Evolutionary conservation across 2,888 invertebrate genomes (phyloP), one percentile per base, ranked within the genome.

Genomic region (Cheilosia vernalis): DNA sequence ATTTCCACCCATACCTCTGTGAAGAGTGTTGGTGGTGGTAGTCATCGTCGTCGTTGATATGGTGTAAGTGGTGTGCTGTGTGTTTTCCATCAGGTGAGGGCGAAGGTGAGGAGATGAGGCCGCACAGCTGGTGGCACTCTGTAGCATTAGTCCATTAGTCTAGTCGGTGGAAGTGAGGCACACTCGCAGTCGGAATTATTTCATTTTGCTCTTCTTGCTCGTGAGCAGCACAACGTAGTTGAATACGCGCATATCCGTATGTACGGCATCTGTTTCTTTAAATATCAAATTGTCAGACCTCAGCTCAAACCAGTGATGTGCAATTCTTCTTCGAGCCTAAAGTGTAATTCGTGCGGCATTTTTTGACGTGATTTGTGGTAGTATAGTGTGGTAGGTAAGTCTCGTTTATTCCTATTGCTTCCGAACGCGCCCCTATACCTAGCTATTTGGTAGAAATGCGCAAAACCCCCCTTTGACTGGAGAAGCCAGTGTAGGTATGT

Each of bases 81-180:
- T 81, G 47, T 78, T 70, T 61, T 77, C 81, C 85, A 21, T 21
- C 21, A 85, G 85, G 81, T 85, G 85, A 73, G 76, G 77, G 80
- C 80, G 81, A 85, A 77, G 79, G 80, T 84, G 80, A 77, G 67
- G 77, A 82, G 85, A 86, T 74, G 85, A 78, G 64, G 64, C 69
- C 55, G 69, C 86, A 86, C 82, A 79, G 73, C 86, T 87, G 80
- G 85, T 85, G 87, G 77, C 85, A 86, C 74, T 86, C 53, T 63
- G 80, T 56, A 58, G 76, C 66, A 81, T 79, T 80, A 78, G 72
- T 76, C 82, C 74, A 85, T 85, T 81, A 85, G 85, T 80, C 85
- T 85, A 85, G 85, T 85, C 81, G 76, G 77, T 85, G 76, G 81
- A 85, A 85, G 85, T 85, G 85, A 85, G 72, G 76, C 85, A 80